These are phyloP conservation scores for Sylvia borin DNA, from an alignment of 2,797 vertebrate genomes.

Conservation along the genomic window DNA sequence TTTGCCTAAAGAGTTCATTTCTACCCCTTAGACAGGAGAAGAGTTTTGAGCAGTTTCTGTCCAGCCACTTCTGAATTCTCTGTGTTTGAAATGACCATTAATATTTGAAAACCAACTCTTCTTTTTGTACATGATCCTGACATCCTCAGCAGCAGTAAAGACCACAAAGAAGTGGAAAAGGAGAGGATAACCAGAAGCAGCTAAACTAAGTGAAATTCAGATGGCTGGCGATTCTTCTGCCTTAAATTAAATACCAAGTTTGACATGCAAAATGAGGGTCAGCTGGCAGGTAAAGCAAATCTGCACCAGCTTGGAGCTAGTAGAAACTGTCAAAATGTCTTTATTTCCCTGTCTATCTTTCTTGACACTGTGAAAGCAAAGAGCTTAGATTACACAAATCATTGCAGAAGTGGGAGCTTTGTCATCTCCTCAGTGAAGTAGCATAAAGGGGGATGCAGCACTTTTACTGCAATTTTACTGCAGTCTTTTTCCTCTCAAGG, in stretches of 20 bases:
- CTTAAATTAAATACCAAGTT: background rate
- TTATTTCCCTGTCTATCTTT: slow-evolving; percentile 16
- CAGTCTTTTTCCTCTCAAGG: background rate
- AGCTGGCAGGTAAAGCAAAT: slow-evolving; percentile 33
- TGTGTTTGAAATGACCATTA: background rate
- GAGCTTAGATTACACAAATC: background rate
- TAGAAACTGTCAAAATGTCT: background rate
- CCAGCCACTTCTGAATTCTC: background rate
- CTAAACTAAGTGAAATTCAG: slow-evolving; percentile 15
- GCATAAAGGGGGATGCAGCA: background rate
- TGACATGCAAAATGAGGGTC: slow-evolving; percentile 9
- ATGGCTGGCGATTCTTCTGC: slow-evolving; percentile 3
- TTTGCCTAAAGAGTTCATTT: background rate
- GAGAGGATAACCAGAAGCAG: slow-evolving; percentile 3
- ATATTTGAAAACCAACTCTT: background rate
- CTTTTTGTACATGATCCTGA: background rate
- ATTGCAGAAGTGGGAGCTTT: background rate
- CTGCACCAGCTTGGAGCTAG: background rate
- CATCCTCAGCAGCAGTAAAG: background rate
- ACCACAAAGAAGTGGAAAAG: background rate
- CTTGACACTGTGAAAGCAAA: background rate
- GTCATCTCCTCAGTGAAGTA: background rate
- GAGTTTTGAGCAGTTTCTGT: background rate
- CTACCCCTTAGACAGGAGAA: background rate
- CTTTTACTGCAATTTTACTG: background rate